These are phyloP conservation scores for Chalcis sispes DNA, from an alignment of 2,888 invertebrate genomes.

Conservation along the genomic window DNA sequence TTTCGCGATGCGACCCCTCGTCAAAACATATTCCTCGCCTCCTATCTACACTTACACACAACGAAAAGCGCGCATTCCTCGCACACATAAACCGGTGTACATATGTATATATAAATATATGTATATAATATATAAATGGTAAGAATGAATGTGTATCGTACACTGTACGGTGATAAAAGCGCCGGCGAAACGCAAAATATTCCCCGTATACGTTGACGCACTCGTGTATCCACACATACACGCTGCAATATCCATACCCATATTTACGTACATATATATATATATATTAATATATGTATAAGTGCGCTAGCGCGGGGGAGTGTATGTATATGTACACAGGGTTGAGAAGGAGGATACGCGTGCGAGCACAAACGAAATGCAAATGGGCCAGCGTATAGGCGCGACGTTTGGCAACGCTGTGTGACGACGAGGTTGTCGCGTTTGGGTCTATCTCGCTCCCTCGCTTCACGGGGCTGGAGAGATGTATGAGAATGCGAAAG, in stretches of 20 bases:
- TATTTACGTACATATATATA: no score
- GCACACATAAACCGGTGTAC: no score
- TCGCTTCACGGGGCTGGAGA: no score
- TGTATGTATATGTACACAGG: no score
- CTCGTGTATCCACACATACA: slow-evolving; percentile 65
- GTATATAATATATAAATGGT: no score
- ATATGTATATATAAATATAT: no score
- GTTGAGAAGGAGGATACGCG: no score
- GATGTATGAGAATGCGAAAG: no score
- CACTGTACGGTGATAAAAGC: slow-evolving; percentile 63
- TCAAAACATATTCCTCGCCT: slow-evolving; percentile 23
- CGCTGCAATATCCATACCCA: no score
- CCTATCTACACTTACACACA: neutral
- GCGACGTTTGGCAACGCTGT: slow-evolving; percentile 75
- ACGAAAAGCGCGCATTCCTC: no score
- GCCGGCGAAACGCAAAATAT: slow-evolving; percentile 70
- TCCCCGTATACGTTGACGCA: slow-evolving; percentile 55
- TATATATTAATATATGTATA: no score
- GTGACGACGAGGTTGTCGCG: slow-evolving; percentile 61
- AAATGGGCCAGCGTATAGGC: slow-evolving; percentile 71
- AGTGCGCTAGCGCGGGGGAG: no score
- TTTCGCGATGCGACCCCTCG: neutral
- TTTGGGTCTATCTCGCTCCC: slow-evolving; percentile 10
- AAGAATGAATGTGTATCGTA: neutral
- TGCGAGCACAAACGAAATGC: slow-evolving; percentile 74